Evolutionary conservation across 2,888 invertebrate species (phyloP).

Genomic region (Odontothrips loti): DNA sequence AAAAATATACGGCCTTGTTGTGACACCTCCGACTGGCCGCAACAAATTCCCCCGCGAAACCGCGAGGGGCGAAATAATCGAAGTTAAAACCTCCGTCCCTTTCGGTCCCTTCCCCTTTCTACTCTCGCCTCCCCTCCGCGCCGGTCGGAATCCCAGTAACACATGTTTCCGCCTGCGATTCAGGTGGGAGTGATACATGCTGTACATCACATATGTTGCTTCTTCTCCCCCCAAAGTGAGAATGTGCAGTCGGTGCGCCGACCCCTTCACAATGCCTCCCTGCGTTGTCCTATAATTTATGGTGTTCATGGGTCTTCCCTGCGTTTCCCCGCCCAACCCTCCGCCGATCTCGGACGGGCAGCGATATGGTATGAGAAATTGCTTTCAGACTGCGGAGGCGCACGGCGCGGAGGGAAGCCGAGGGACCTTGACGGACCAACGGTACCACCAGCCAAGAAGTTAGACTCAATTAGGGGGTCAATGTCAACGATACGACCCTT

Average conservation of each 20-base stretch:
- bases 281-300: slow-evolving; percentile 20
- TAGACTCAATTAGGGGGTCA: background rate
- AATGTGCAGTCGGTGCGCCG: background rate
- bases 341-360: background rate
- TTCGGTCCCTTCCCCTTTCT: background rate
- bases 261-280: slow-evolving; percentile 23
- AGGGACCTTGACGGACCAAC: too few species aligned
- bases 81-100: background rate
- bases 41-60: background rate
- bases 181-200: slow-evolving; percentile 1
- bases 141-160: background rate
- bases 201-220: slow-evolving; percentile 35
- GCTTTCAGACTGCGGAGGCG: background rate
- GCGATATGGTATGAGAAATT: slow-evolving; percentile 4
- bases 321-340: background rate
- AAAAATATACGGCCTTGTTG: background rate
- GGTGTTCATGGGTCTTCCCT: slow-evolving; percentile 13
- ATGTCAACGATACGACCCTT: background rate
- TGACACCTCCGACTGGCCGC: background rate
- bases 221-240: slow-evolving; percentile 34
- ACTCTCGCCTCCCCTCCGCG: background rate
- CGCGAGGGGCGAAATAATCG: background rate
- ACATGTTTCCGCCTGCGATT: slow-evolving; percentile 1
- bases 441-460: background rate
- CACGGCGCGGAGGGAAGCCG: too few species aligned